phyloP scores from a whole-genome alignment of 1,140 invertebrate species.

The Hylaeus anthracinus region DNA sequence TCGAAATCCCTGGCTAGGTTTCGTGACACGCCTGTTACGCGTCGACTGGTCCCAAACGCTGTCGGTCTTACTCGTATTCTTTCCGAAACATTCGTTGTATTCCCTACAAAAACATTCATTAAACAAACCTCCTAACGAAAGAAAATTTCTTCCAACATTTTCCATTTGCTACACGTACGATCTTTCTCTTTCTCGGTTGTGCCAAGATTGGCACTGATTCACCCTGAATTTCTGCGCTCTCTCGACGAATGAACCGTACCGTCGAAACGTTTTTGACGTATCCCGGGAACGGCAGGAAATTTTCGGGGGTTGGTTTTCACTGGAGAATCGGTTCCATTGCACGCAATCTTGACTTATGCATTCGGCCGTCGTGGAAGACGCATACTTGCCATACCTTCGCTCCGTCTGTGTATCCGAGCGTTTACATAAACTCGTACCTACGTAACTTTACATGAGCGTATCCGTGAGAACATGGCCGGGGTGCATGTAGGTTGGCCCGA shows the following conservation, averaged over 20 bases:
- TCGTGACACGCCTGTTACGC: no score
- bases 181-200: no score
- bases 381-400: conserved; percentile 20
- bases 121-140: no score
- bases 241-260: background rate
- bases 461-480: background rate
- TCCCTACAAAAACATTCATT: no score
- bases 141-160: no score
- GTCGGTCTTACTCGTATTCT: no score
- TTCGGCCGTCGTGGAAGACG: conserved; percentile 6
- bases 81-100: no score
- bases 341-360: conserved; percentile 36
- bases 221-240: no score
- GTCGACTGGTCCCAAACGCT: no score
- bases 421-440: background rate
- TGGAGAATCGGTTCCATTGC: conserved; percentile 14
- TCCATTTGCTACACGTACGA: no score
- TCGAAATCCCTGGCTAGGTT: no score
- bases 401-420: background rate
- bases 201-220: no score
- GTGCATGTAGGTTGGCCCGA: conserved; percentile 4
- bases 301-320: background rate
- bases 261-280: conserved; percentile 27
- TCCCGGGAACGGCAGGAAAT: background rate
- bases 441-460: background rate